Base-by-base conservation (phyloP, 2,113 vertebrate species). In the Clupea harengus region DNA sequence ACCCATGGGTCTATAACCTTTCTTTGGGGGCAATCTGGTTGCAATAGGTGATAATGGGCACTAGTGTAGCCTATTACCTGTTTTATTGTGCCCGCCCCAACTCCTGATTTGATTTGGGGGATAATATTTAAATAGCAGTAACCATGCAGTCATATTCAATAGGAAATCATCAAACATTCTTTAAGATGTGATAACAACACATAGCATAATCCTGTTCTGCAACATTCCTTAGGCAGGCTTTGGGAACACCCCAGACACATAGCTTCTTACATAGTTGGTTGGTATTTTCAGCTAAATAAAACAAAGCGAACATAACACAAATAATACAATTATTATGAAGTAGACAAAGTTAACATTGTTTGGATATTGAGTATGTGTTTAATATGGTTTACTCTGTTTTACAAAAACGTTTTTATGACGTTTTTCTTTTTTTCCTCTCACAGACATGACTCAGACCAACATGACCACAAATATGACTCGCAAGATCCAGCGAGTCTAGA, bases 401-500 rank as follows among this genome's bases (percentile, higher is more conserved):
- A 2, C 39, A 39, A 28, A 22, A 22, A 39, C 45, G 47, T 57
- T 22, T 11, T 25, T 4, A 18, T 57, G 60, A 67, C 0, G 78
- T 84, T 45, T 22, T 28, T 52, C 83, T 82, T 52, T 8, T 28
- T 20, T 17, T 81, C 9, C 86, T 75, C 54, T 13, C 13, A 3
- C 89, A 95, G 94, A 78, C 0, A 93, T 91, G 93, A 91, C 0
- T 6, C 94, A 94, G 85, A 91, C 86, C 15, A 94, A 93, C 87
- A 9, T 72, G 4, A 84, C 0, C 8, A 93, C 78, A 44, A 82
- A 49, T 0, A 3, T 0, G 0, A 81, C 52, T 0, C 92, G 92
- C 81, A 85, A 18, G 0, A 50, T 95, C 85, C 86, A 81, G 46
- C 92, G 93, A 18, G 25, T 87, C 47, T 46, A 17, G 80, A 81